Base-by-base conservation (phyloP, 2,888 invertebrate genomes). In the Drosophila atroscutellata region DNA sequence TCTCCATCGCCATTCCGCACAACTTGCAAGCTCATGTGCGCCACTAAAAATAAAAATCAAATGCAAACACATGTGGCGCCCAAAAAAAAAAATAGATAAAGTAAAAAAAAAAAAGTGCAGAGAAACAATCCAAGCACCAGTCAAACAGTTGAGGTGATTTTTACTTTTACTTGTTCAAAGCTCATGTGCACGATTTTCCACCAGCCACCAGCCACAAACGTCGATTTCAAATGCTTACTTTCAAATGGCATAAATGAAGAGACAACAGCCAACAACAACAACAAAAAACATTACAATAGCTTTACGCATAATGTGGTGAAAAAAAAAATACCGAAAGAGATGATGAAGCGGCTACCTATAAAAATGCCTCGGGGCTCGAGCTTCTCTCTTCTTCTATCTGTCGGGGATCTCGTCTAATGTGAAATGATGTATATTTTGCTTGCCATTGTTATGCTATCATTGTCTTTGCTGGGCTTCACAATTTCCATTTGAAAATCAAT, bases 171-270 rank as follows among this genome's bases (percentile, higher is more conserved):
- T 83, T 87, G 72, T 59, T 59, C 32, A 66, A 71, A 75, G 80
- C 77, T 80, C 83, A 90, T 90, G 87, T 87, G 88, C 88, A 90
- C 88, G 88, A 89, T 89, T 89, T 88, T 89, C 80, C 86, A 86
- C 57, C 59, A 77, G 63, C 62, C 58, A 58, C 62, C 51, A 52
- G 18, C 47, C 49, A 34, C 67, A 74, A 71, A 72, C 78, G 77
- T 89, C 77, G 82, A 90, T 88, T 88, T 77, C 80, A 81, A 89
- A 88, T 88, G 78, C 84, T 80, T 73, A 90, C 87, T 88, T 88
- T 88, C 86, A 82, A 81, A 79, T 75, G 64, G 81, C 81, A 77
- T 66, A 86, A 83, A 86, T 83, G 86, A 86, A 89, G 89, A 83
- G 83, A 77, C 86, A 73, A 75, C 81, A 65, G 45, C 63, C 54